These are phyloP conservation scores for Anguilla megastoma DNA, from an alignment of 2,797 vertebrate species.

Conservation along the genomic window DNA sequence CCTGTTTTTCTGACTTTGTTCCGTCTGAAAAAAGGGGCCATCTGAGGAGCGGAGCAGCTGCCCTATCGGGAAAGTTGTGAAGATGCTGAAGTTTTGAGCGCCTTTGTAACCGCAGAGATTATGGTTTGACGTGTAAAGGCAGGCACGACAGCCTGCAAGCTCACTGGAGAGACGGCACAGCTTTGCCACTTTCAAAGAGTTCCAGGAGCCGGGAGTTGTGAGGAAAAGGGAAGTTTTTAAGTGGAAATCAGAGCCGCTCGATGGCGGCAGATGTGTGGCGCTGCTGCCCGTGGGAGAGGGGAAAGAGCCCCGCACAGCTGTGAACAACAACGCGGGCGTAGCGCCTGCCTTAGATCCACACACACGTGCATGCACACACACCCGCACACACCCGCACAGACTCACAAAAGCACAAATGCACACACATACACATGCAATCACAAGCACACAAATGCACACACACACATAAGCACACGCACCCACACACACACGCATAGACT, in stretches of 20 bases:
- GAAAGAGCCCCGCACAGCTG: constrained; percentile 15
- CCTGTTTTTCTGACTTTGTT: constrained; percentile 32
- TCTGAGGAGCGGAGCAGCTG: background rate
- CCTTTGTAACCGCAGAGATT: constrained; percentile 29
- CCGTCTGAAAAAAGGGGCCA: constrained; percentile 10
- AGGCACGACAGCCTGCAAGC: constrained; percentile 11
- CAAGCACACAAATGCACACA: too few relatives aligned
- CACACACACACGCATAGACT: too few relatives aligned
- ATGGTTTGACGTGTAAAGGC: constrained; percentile 11
- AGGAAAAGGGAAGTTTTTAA: constrained; percentile 28
- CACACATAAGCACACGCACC: too few relatives aligned
- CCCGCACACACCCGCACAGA: background rate
- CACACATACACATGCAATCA: too few relatives aligned
- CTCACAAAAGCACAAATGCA: too few relatives aligned
- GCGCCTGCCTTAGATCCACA: background rate
- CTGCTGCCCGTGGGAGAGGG: background rate
- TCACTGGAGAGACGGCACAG: constrained; percentile 1
- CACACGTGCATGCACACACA: background rate
- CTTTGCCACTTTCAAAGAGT: constrained; percentile 27
- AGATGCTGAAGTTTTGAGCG: constrained; percentile 30
- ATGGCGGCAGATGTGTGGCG: constrained; percentile 26
- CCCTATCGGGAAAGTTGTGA: constrained; percentile 4
- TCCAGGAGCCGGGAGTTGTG: constrained; percentile 14
- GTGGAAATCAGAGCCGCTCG: constrained; percentile 34
- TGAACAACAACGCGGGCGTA: constrained; percentile 19